These are phyloP conservation scores for Psephotus haematonotus DNA, from an alignment of 2,113 vertebrate genomes.

Conservation along the genomic window DNA sequence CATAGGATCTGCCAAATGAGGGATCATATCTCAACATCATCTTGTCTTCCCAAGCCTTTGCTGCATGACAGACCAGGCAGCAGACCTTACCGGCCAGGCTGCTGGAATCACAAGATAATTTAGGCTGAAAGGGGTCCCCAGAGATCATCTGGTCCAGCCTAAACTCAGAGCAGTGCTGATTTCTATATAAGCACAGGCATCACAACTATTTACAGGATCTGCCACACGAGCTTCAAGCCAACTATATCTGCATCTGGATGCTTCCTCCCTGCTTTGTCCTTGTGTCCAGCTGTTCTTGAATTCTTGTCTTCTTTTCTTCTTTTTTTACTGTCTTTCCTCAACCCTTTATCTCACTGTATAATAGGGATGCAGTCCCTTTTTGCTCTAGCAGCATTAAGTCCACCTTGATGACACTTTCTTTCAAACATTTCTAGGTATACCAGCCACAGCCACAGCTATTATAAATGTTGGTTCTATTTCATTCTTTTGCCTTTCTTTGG, in stretches of 20 bases:
- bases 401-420: background rate
- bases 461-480: background rate
- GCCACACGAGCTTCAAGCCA: background rate
- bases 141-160: background rate
- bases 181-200: fast-evolving
- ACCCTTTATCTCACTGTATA: background rate
- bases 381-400: background rate
- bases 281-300: background rate
- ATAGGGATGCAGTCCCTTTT: background rate
- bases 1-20: background rate
- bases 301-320: background rate
- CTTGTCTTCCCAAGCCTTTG: background rate
- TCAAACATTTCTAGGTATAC: background rate
- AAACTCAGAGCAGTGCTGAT: background rate
- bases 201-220: background rate
- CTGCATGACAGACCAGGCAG: background rate
- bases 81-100: background rate
- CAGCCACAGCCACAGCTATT: background rate
- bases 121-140: background rate
- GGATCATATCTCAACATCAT: background rate
- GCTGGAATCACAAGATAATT: background rate
- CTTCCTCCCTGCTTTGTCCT: background rate
- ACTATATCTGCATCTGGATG: background rate
- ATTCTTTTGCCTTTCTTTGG: background rate
- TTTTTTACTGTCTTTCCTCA: background rate